phyloP scores from a whole-genome alignment of 2,888 invertebrate genomes.

The Cheilosia vulpina region DNA sequence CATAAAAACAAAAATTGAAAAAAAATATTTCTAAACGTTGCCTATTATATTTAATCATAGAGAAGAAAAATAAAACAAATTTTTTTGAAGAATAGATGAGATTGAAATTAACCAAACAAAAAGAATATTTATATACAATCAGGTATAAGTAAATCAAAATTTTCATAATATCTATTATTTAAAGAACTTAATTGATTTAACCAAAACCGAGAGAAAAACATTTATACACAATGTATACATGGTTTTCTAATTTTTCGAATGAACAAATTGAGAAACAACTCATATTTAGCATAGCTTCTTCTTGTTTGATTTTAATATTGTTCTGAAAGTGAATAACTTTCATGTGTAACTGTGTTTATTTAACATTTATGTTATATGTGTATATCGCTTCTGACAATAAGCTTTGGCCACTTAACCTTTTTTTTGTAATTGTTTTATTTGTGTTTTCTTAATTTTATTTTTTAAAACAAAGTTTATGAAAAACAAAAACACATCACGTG shows the following conservation, averaged over 20 bases:
- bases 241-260: conserved; percentile 2
- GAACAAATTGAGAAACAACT: conserved; percentile 16
- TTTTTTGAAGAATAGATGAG: conserved; percentile 19
- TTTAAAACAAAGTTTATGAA: conserved; percentile 6
- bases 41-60: conserved; percentile 72
- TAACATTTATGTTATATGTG: conserved; percentile 73
- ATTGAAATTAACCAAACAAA: conserved; percentile 47
- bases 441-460: conserved; percentile 19
- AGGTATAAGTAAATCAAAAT: conserved; percentile 75
- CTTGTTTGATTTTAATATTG: conserved; percentile 10
- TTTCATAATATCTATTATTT: conserved; percentile 58
- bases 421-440: neutral
- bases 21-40: conserved; percentile 75
- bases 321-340: conserved; percentile 3
- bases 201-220: conserved; percentile 23
- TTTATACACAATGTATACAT: conserved; percentile 46
- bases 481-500: conserved; percentile 45
- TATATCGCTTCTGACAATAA: conserved; percentile 83
- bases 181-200: neutral
- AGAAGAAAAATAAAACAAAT: conserved; percentile 45
- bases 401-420: conserved; percentile 81
- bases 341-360: conserved; percentile 35
- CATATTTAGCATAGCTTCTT: conserved; percentile 42
- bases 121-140: conserved; percentile 73
- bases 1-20: conserved; percentile 46